Evolutionary conservation across 2,797 vertebrate species (phyloP).

Genomic region (Enteromius viviparus): DNA sequence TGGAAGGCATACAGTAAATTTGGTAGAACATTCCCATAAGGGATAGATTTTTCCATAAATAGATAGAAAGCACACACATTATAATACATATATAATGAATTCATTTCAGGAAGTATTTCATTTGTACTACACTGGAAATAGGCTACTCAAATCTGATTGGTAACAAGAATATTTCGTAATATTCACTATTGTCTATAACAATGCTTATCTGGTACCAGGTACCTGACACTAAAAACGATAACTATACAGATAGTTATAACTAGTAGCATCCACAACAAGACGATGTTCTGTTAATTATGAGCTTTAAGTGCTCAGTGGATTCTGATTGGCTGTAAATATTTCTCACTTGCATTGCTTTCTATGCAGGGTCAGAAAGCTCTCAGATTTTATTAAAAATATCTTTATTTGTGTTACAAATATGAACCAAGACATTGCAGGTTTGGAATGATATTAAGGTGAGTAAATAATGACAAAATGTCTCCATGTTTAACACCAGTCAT

Average conservation of each 20-base stretch:
- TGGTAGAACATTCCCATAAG: background rate
- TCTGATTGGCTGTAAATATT: background rate
- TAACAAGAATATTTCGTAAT: background rate
- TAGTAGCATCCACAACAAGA: background rate
- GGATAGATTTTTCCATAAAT: background rate
- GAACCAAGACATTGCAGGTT: background rate
- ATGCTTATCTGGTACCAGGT: background rate
- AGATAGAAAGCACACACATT: background rate
- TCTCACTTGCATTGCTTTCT: background rate
- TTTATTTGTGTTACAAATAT: background rate
- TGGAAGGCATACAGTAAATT: background rate
- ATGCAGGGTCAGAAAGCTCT: background rate
- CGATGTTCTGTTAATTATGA: background rate
- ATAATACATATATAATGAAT: conserved; percentile 2
- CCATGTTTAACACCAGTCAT: background rate
- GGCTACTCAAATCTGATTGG: background rate
- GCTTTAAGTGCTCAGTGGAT: background rate
- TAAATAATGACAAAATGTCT: background rate
- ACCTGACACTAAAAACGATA: background rate
- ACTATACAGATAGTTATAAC: background rate
- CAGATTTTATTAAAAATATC: background rate
- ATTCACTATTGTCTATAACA: background rate
- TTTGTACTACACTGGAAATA: background rate
- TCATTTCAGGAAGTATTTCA: background rate
- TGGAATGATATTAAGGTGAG: background rate